These are phyloP conservation scores for Bos taurus DNA, from an alignment of 2,113 vertebrate genomes.

Conservation along the genomic window DNA sequence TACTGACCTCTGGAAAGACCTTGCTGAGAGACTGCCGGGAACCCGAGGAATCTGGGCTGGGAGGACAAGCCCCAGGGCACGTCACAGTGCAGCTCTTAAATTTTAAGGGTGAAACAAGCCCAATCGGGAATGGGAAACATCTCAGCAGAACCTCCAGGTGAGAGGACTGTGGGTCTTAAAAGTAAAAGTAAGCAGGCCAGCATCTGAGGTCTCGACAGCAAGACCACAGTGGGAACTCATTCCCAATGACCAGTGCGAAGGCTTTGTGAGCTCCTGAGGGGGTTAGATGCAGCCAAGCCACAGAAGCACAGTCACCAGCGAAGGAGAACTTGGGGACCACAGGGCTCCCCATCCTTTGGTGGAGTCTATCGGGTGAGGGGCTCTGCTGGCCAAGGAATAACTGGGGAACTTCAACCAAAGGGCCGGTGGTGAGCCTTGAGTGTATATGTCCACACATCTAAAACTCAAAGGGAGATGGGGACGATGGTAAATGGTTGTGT, in stretches of 20 bases:
- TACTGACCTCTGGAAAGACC: background rate
- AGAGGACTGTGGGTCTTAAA: background rate
- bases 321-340: background rate
- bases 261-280: fast-evolving
- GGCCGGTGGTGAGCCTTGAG: fast-evolving
- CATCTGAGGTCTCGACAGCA: fast-evolving
- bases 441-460: fast-evolving
- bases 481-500: fast-evolving
- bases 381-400: fast-evolving
- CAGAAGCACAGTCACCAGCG: background rate
- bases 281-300: fast-evolving
- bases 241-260: fast-evolving
- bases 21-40: fast-evolving
- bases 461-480: background rate
- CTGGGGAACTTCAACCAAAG: background rate
- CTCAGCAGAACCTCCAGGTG: too few relatives aligned
- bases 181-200: fast-evolving
- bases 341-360: fast-evolving
- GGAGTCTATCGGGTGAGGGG: fast-evolving
- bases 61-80: fast-evolving
- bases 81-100: fast-evolving
- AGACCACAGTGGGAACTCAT: fast-evolving
- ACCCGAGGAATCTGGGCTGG: fast-evolving
- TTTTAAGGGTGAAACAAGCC: background rate
- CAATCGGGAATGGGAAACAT: fast-evolving